phyloP scores from a whole-genome alignment of 2,888 invertebrate genomes.

The Ichneumoninae sp. region DNA sequence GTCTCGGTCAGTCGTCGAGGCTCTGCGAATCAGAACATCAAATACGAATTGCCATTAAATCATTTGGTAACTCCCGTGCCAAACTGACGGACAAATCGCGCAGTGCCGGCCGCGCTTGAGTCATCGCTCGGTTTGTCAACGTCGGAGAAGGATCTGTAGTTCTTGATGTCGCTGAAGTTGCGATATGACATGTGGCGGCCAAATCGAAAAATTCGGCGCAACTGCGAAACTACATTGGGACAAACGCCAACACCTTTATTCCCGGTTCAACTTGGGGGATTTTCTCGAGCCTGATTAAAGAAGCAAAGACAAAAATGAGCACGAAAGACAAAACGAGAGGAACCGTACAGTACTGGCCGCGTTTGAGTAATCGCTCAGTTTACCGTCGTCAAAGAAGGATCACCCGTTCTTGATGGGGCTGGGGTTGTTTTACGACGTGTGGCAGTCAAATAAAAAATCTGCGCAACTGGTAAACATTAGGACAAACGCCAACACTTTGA shows the following conservation, averaged over 20 bases:
- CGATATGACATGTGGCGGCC: too few relatives aligned
- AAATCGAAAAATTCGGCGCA: background rate
- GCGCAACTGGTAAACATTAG: background rate
- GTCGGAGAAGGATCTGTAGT: too few relatives aligned
- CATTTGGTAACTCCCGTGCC: background rate
- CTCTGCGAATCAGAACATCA: conserved; percentile 71
- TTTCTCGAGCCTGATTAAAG: background rate
- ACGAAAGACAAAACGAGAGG: conserved; percentile 27
- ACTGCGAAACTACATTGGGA: background rate
- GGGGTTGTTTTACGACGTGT: background rate
- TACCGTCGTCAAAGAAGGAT: too few relatives aligned
- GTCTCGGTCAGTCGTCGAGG: conserved; percentile 81
- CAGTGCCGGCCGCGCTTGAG: background rate
- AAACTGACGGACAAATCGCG: background rate
- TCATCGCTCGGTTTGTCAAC: too few relatives aligned
- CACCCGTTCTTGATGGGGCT: background rate
- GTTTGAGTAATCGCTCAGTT: too few relatives aligned
- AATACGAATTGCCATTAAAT: background rate
- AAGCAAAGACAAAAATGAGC: background rate
- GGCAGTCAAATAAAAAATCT: background rate
- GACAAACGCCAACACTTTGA: background rate
- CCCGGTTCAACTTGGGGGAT: background rate
- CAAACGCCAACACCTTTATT: background rate
- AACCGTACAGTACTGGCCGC: background rate
- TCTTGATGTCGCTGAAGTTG: background rate